Percentiles rank a stretch among this genome's conserved stretches.
Conservation (phyloP, 2,888 invertebrate genomes). For the Callinectes sapidus region DNA sequence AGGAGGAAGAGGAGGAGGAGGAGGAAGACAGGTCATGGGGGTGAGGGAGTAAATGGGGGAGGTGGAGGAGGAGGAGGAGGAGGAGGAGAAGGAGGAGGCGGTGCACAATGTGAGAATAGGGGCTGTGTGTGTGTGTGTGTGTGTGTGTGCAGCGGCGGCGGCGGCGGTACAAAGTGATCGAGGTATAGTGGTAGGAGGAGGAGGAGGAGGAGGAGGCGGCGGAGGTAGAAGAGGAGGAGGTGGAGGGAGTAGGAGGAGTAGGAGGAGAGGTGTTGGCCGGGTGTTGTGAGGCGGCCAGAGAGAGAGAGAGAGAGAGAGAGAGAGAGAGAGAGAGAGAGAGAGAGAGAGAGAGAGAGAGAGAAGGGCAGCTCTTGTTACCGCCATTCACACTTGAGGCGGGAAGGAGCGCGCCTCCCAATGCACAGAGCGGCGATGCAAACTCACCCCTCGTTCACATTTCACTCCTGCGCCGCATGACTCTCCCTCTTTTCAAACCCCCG, state of each 20-base stretch:
- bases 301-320: no score
- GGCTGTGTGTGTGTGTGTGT: constrained; percentile 1
- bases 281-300: not conserved
- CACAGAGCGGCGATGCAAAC: not conserved
- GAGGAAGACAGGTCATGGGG: not conserved
- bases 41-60: no score
- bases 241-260: not conserved
- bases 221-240: not conserved
- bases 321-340: not conserved
- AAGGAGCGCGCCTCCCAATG: constrained; percentile 44
- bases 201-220: not conserved
- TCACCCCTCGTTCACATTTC: not conserved
- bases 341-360: not conserved
- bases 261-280: not conserved
- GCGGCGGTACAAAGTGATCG: not conserved
- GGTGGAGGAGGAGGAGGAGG: not conserved
- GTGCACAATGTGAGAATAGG: not conserved
- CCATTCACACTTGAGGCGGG: constrained; percentile 62
- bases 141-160: not conserved
- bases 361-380: constrained; percentile 45
- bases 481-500: not conserved
- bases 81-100: not conserved
- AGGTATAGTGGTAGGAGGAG: not conserved
- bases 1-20: not conserved
- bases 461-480: not conserved